Evolutionary conservation across 2,888 invertebrate species (phyloP).

Genomic region (Dynastes hyllus): DNA sequence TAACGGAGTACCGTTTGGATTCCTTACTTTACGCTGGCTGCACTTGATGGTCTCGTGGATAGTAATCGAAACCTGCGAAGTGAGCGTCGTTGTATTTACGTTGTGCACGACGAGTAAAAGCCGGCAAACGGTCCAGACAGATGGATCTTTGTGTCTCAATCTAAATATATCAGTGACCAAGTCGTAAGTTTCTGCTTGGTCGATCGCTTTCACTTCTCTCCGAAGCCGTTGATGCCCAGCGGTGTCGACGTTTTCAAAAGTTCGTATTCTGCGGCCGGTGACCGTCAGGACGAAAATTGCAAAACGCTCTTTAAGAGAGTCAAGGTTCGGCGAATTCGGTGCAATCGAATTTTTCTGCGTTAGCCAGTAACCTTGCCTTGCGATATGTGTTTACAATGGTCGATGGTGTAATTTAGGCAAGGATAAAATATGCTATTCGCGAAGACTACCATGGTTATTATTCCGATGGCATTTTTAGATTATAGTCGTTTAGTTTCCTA

Average conservation of each 20-base stretch:
- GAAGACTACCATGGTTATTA: slow-evolving; percentile 2
- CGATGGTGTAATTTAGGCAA: background rate
- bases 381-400: background rate
- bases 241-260: background rate
- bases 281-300: slow-evolving; percentile 18
- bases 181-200: slow-evolving; percentile 3
- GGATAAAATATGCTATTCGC: slow-evolving; percentile 15
- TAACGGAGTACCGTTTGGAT: too few relatives aligned
- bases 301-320: slow-evolving; percentile 30
- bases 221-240: background rate
- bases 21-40: too few relatives aligned
- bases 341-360: slow-evolving; percentile 22
- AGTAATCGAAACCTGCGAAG: too few relatives aligned
- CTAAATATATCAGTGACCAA: slow-evolving; percentile 56
- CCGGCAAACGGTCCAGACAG: slow-evolving; percentile 8
- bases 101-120: background rate
- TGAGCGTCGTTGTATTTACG: too few relatives aligned
- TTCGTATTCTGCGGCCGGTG: background rate
- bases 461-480: too few relatives aligned
- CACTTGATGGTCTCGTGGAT: too few relatives aligned
- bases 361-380: slow-evolving; percentile 39
- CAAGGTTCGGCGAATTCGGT: slow-evolving; percentile 40
- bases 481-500: background rate
- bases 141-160: slow-evolving; percentile 44
- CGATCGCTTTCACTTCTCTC: slow-evolving; percentile 30